A percentile compares a stretch with the other conserved stretches of the same genome.
Evolutionary conservation across 2,888 invertebrate species (phyloP).

Genomic region (Sepioteuthis lessoniana): DNA sequence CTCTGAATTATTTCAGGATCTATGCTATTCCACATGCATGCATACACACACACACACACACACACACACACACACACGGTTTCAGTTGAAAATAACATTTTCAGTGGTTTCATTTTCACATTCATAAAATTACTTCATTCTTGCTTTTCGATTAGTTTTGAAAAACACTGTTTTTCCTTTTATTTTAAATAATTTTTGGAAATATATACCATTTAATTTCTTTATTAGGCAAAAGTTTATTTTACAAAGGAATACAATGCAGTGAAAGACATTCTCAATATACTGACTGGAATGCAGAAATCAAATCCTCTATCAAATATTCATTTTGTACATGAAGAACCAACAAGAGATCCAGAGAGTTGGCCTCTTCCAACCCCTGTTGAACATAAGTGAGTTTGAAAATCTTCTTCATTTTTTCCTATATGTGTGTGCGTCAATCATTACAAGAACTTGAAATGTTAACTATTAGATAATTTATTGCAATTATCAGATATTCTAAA

Average conservation of each 20-base stretch:
- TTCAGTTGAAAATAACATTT: no score
- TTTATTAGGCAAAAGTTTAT: slow-evolving; percentile 86
- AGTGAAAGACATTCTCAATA: slow-evolving; percentile 87
- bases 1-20: no score
- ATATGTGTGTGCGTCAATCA: no score
- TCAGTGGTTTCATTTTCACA: no score
- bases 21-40: no score
- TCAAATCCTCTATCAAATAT: slow-evolving; percentile 77
- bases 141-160: background rate
- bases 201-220: background rate
- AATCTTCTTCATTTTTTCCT: background rate
- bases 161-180: background rate
- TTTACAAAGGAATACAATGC: slow-evolving; percentile 92
- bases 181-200: background rate
- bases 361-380: slow-evolving; percentile 84
- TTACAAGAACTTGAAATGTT: no score
- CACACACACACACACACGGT: no score
- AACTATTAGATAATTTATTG: no score
- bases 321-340: slow-evolving; percentile 78
- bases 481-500: no score
- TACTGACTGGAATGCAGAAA: slow-evolving; percentile 83
- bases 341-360: slow-evolving; percentile 85
- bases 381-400: slow-evolving; percentile 67
- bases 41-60: no score
- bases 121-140: background rate